A percentile compares a stretch with the other conserved stretches of the same genome.
Evolutionary conservation across 2,113 vertebrate genomes (phyloP).

Genomic region (Sylvietta virens): DNA sequence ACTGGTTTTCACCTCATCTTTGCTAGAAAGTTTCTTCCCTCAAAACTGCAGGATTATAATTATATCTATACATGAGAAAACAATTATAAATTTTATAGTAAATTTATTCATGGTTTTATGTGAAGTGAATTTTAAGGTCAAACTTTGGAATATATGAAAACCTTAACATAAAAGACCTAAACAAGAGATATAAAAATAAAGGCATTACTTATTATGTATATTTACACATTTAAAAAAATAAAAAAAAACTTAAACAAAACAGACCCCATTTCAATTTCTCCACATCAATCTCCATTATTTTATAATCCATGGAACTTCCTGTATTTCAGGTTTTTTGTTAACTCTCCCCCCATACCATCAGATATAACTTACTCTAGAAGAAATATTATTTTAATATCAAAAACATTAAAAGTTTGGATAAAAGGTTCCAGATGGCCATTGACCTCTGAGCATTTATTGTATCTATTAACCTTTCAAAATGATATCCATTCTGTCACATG

Average conservation of each 20-base stretch:
- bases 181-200: not conserved
- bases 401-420: not conserved
- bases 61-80: not conserved
- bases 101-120: not conserved
- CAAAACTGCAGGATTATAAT: not conserved
- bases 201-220: accelerated
- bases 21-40: not conserved
- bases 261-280: not conserved
- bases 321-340: not conserved
- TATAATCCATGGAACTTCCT: not conserved
- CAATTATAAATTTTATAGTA: not conserved
- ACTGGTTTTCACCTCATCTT: not conserved
- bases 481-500: not conserved
- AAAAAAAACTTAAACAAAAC: not conserved
- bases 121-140: not conserved
- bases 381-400: not conserved
- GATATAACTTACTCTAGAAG: not conserved
- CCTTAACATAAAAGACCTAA: not conserved
- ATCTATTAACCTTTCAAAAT: not conserved
- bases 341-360: not conserved
- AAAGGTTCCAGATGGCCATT: not conserved
- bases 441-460: not conserved
- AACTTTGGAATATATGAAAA: not conserved
- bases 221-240: not conserved
- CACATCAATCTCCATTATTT: not conserved